Conservation (phyloP, 2,113 vertebrate species). For the Psephotus haematonotus region DNA sequence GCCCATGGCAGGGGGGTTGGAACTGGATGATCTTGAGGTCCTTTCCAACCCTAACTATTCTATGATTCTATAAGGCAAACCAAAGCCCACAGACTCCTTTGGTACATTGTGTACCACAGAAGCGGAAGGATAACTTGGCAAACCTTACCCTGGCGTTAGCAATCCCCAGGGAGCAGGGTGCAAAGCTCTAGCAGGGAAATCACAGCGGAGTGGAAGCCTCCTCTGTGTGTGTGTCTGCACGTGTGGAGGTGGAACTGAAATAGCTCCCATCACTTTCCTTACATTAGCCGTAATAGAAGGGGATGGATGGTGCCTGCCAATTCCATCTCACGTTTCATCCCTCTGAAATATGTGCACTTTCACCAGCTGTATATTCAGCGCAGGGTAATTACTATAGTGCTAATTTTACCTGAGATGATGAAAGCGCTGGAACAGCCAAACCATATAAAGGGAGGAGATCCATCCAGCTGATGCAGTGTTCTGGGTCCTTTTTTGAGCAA, state of each 20-base stretch:
- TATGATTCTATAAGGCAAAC: neutral
- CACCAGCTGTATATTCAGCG: neutral
- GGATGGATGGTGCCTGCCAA: neutral
- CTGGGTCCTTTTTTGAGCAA: neutral
- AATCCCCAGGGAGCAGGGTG: neutral
- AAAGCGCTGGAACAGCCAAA: neutral
- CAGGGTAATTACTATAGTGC: neutral
- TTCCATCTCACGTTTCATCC: neutral
- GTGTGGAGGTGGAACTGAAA: neutral
- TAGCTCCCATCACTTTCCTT: neutral
- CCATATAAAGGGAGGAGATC: neutral
- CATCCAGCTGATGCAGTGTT: neutral
- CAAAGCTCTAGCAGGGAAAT: neutral
- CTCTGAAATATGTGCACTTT: conserved; percentile 2
- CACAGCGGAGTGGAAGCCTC: neutral
- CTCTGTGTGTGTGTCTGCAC: rapidly evolving
- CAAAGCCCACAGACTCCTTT: neutral
- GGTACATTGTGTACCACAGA: rapidly evolving
- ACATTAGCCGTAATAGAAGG: neutral
- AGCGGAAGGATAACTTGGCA: neutral
- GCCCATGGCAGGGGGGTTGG: too few species aligned
- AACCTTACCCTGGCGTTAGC: neutral
- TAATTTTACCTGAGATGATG: conserved; percentile 52
- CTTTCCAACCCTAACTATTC: too few species aligned
- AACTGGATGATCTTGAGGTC: too few species aligned